A percentile compares a stretch with the other conserved stretches of the same genome.
Evolutionary conservation across 2,113 vertebrate species (phyloP).

Genomic region (Bubalus kerabau): DNA sequence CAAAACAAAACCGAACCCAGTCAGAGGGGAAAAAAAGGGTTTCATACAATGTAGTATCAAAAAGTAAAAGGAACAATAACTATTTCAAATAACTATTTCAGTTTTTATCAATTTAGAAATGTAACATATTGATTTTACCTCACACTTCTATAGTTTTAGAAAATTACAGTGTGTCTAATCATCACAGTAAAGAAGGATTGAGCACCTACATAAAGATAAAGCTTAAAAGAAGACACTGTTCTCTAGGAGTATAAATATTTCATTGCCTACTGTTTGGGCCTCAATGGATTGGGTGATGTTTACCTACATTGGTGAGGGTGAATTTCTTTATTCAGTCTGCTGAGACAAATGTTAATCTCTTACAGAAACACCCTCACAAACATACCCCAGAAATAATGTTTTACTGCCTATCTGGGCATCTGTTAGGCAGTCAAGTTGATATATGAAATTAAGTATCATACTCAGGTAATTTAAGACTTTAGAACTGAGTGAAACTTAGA

Average conservation of each 20-base stretch:
- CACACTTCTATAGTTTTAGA: neutral
- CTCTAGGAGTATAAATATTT: neutral
- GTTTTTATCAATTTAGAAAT: neutral
- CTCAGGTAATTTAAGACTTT: neutral
- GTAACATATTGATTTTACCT: neutral
- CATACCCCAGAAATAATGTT: neutral
- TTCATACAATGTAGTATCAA: slow-evolving; percentile 80
- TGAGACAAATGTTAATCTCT: neutral
- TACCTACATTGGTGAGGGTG: neutral
- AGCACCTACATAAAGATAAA: neutral
- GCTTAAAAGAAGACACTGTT: neutral
- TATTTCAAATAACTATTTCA: neutral
- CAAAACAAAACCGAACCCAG: slow-evolving; percentile 23
- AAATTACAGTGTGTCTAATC: neutral
- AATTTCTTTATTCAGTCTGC: neutral
- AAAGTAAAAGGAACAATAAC: slow-evolving; percentile 73
- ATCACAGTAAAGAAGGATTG: neutral
- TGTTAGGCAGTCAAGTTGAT: neutral
- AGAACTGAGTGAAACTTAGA: neutral
- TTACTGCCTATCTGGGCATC: neutral
- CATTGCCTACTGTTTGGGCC: neutral
- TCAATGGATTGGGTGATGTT: neutral
- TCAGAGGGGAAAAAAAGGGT: slow-evolving; percentile 39
- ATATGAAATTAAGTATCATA: neutral
- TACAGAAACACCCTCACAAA: neutral